Percentiles rank a stretch among this genome's conserved stretches.
Conservation (phyloP, 2,888 invertebrate genomes). For the Lasioglossum leucozonium region DNA sequence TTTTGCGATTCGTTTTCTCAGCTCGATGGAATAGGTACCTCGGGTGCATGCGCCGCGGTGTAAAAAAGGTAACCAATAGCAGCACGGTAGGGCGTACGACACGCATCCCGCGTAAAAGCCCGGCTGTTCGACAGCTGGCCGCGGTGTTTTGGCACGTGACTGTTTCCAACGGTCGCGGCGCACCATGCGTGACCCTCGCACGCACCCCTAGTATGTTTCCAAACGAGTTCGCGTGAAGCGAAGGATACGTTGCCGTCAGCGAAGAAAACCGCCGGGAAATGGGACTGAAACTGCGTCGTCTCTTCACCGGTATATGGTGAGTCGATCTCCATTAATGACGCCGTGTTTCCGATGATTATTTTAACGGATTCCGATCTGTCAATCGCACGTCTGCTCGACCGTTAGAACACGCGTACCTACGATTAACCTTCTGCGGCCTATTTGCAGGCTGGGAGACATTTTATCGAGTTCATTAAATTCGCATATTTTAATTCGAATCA, state of each 20-base stretch:
- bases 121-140: constrained; percentile 52
- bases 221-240: constrained; percentile 54
- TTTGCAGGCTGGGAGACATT: neutral
- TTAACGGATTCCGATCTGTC: neutral
- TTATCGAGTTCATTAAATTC: neutral
- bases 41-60: neutral
- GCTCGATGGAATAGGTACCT: constrained; percentile 7
- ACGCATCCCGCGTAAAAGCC: constrained; percentile 7
- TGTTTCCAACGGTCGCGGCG: constrained; percentile 71
- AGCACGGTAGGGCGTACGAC: neutral
- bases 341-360: neutral
- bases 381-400: neutral
- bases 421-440: neutral
- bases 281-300: constrained; percentile 58
- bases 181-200: constrained; percentile 71
- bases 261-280: constrained; percentile 35
- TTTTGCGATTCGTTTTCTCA: constrained; percentile 11
- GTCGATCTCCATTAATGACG: constrained; percentile 25
- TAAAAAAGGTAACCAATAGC: constrained; percentile 26
- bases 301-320: constrained; percentile 63
- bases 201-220: constrained; percentile 67
- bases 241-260: constrained; percentile 17
- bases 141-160: constrained; percentile 72
- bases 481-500: neutral
- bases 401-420: neutral